Conservation (phyloP, 2,113 vertebrate species). For the Lepisosteus oculatus region DNA sequence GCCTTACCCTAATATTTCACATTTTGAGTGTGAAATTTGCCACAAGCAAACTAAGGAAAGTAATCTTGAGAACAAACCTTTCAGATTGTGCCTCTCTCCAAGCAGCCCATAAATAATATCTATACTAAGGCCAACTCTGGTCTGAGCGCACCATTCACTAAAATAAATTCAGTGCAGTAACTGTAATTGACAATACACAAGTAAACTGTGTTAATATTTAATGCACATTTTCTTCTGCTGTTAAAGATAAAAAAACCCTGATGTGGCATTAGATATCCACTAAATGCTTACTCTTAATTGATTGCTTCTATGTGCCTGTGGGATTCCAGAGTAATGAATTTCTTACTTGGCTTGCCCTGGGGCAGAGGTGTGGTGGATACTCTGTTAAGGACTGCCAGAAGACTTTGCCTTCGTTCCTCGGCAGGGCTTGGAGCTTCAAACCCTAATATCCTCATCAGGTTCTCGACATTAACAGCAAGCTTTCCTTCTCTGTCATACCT, state of each 20-base stretch:
- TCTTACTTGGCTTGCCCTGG: slow-evolving; percentile 7
- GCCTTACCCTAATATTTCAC: too few relatives aligned
- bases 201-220: background rate
- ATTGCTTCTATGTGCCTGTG: background rate
- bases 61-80: too few relatives aligned
- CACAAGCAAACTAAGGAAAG: too few relatives aligned
- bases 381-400: slow-evolving; percentile 7
- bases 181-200: background rate
- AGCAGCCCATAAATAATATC: too few relatives aligned
- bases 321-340: background rate
- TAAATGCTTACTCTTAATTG: background rate
- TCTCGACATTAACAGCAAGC: background rate
- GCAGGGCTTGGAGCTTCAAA: background rate
- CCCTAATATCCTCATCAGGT: slow-evolving; percentile 3
- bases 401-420: background rate
- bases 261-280: background rate
- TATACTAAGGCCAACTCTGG: too few relatives aligned
- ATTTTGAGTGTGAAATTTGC: too few relatives aligned
- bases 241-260: background rate
- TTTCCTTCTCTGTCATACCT: slow-evolving; percentile 13
- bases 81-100: too few relatives aligned
- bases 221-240: background rate
- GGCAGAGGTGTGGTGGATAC: background rate
- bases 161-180: background rate
- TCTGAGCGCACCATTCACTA: too few relatives aligned